Conservation (phyloP, 2,113 vertebrate genomes). For the Hassar affinis region DNA sequence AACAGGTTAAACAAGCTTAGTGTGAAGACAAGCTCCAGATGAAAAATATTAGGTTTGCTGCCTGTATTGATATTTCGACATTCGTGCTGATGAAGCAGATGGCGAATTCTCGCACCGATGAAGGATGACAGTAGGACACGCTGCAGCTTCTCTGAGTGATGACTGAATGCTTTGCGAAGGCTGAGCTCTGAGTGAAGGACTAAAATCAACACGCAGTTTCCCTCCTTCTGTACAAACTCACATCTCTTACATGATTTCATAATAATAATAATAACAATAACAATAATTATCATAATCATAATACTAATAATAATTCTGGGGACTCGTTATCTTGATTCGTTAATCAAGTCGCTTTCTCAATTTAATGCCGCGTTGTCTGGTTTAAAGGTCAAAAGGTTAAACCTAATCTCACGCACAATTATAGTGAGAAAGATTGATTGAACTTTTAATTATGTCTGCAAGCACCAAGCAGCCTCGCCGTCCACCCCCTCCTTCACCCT, state of each 20-base stretch:
- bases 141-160: conserved; percentile 14
- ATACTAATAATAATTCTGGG: conserved; percentile 43
- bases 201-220: conserved; percentile 38
- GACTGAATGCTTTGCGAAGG: not conserved
- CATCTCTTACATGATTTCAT: conserved; percentile 59
- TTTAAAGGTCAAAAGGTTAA: conserved; percentile 48
- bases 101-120: conserved; percentile 16
- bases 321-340: conserved; percentile 54
- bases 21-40: not conserved
- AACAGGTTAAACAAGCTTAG: conserved; percentile 19
- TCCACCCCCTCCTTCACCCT: not conserved
- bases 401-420: conserved; percentile 17
- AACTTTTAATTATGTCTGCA: conserved; percentile 22
- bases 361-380: conserved; percentile 46
- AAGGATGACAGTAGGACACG: conserved; percentile 28
- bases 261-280: conserved; percentile 35
- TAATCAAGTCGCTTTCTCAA: conserved; percentile 50
- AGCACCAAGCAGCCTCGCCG: not conserved
- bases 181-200: not conserved
- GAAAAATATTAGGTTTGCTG: conserved; percentile 16
- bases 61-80: conserved; percentile 15
- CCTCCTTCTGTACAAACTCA: conserved; percentile 30
- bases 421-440: not conserved
- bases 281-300: conserved; percentile 38
- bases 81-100: conserved; percentile 27